A percentile compares a stretch with the other conserved stretches of the same genome.
Evolutionary conservation across 2,113 vertebrate species (phyloP).

Genomic region (Eolophus roseicapilla): DNA sequence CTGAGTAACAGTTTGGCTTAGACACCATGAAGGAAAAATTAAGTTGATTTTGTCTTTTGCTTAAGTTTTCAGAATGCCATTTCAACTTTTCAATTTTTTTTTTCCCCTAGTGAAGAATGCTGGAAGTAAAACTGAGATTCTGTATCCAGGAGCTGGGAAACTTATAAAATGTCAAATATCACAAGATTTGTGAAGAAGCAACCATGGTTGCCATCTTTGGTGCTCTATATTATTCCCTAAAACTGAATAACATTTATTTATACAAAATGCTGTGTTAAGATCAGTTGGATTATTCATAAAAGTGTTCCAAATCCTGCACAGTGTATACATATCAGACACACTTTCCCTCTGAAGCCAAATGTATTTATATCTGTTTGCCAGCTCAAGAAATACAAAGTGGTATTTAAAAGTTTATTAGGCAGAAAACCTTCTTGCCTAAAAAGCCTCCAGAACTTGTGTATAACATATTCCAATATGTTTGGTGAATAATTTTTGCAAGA

Average conservation of each 20-base stretch:
- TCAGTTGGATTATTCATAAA: not conserved
- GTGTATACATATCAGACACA: not conserved
- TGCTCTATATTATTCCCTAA: not conserved
- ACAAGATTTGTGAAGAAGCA: not conserved
- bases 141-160: not conserved
- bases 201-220: not conserved
- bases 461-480: slow-evolving; percentile 7
- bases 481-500: slow-evolving; percentile 21
- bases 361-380: slow-evolving; percentile 5
- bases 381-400: slow-evolving; percentile 18
- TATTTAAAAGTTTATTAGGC: slow-evolving; percentile 28
- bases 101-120: not conserved
- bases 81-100: not conserved
- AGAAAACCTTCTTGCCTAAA: slow-evolving; percentile 24
- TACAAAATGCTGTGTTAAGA: not conserved
- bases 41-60: not conserved
- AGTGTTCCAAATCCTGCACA: not conserved
- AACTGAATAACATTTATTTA: not conserved
- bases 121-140: not conserved
- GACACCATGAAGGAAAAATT: not conserved
- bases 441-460: not conserved
- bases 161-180: not conserved
- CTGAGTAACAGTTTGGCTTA: not conserved
- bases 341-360: not conserved
- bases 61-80: not conserved